These are phyloP conservation scores for Carlito syrichta DNA, from an alignment of 2,113 vertebrate genomes.

Conservation along the genomic window DNA sequence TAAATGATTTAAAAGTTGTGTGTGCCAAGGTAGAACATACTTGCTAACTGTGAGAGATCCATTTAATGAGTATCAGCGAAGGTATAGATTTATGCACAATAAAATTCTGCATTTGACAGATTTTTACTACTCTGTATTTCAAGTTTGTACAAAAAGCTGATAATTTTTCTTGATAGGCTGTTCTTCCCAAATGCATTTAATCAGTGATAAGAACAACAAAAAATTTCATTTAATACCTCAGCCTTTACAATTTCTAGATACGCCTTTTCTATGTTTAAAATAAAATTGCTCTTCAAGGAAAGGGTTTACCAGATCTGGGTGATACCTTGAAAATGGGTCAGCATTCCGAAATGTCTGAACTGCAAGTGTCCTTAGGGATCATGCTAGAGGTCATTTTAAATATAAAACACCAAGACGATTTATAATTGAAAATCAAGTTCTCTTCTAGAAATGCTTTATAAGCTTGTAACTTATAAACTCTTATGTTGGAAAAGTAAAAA, in stretches of 20 bases:
- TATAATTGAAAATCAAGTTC: background rate
- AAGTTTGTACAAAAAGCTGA: slow-evolving; percentile 46
- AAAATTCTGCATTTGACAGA: slow-evolving; percentile 51
- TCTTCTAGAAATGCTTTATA: background rate
- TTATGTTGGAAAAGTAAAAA: background rate
- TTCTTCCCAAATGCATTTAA: slow-evolving; percentile 50
- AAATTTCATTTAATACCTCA: background rate
- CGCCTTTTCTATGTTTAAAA: slow-evolving; percentile 31
- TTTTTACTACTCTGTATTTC: slow-evolving; percentile 54
- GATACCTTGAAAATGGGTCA: background rate
- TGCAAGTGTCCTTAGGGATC: background rate
- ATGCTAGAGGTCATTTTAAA: background rate
- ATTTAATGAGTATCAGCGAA: slow-evolving; percentile 47
- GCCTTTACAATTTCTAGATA: background rate
- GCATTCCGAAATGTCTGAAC: background rate
- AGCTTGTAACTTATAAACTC: background rate
- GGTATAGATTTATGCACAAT: slow-evolving; percentile 53
- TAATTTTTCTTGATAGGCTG: slow-evolving; percentile 45
- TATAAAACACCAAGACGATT: background rate
- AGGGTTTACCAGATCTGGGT: background rate
- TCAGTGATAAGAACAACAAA: slow-evolving; percentile 34
- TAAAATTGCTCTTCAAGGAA: background rate
- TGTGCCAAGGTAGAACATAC: background rate
- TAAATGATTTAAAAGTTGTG: slow-evolving; percentile 41
- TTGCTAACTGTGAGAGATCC: background rate